phyloP scores from a whole-genome alignment of 1,140 invertebrate species.

The Lepeophtheirus salmonis region DNA sequence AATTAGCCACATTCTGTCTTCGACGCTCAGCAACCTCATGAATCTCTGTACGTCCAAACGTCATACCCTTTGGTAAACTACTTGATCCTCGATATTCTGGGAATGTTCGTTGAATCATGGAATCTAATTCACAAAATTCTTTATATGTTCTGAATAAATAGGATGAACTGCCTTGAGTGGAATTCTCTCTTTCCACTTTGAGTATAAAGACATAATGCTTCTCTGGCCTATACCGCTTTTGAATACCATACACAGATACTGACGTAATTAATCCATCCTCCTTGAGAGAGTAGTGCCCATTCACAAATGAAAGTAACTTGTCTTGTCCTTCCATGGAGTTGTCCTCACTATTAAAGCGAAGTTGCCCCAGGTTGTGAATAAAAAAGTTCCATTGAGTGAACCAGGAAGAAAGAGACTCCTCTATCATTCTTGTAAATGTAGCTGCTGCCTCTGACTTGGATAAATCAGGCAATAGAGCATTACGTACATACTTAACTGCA shows the following conservation, averaged over 20 bases:
- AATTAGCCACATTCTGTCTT: slow-evolving; percentile 61
- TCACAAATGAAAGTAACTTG: slow-evolving; percentile 30
- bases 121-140: slow-evolving; percentile 88
- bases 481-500: slow-evolving; percentile 77
- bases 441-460: slow-evolving; percentile 86
- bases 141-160: slow-evolving; percentile 80
- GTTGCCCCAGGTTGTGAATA: slow-evolving; percentile 83
- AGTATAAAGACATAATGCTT: slow-evolving; percentile 96
- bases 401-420: slow-evolving; percentile 52
- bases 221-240: slow-evolving; percentile 89
- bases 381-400: slow-evolving; percentile 80
- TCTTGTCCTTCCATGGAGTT: not conserved
- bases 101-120: slow-evolving; percentile 78
- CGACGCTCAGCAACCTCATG: slow-evolving; percentile 81
- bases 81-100: slow-evolving; percentile 51
- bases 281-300: slow-evolving; percentile 38
- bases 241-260: slow-evolving; percentile 65
- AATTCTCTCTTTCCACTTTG: slow-evolving; percentile 58
- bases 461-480: slow-evolving; percentile 62
- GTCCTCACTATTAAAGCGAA: slow-evolving; percentile 40
- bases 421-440: slow-evolving; percentile 75
- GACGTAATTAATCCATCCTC: slow-evolving; percentile 64
- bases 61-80: slow-evolving; percentile 52
- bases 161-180: slow-evolving; percentile 65
- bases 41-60: slow-evolving; percentile 76